These are phyloP conservation scores for Acronicta psi DNA, from an alignment of 2,888 invertebrate genomes.

Conservation along the genomic window DNA sequence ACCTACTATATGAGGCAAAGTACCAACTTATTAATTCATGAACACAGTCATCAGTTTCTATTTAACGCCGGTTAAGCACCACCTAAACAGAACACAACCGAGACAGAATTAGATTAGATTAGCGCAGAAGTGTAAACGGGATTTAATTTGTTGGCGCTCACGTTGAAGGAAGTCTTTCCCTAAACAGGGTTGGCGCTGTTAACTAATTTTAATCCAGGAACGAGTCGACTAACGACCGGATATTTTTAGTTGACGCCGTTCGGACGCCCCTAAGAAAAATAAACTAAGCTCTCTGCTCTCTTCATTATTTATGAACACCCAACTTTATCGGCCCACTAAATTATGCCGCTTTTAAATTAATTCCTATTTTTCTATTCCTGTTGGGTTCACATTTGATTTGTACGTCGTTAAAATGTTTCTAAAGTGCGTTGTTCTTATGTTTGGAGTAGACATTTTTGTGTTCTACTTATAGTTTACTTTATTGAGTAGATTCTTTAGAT, in stretches of 20 bases:
- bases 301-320: constrained; percentile 79
- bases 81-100: constrained; percentile 34
- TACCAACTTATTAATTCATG: neutral
- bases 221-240: constrained; percentile 75
- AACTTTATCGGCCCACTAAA: constrained; percentile 73
- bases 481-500: constrained; percentile 1
- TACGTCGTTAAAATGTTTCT: constrained; percentile 47
- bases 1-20: no score
- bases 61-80: constrained; percentile 13
- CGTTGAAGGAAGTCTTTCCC: constrained; percentile 65
- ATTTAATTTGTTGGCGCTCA: constrained; percentile 56
- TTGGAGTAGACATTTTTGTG: constrained; percentile 30
- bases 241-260: constrained; percentile 82
- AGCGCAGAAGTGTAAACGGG: constrained; percentile 54
- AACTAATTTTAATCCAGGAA: constrained; percentile 81
- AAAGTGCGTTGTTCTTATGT: constrained; percentile 31
- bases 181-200: constrained; percentile 66
- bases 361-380: constrained; percentile 61
- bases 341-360: constrained; percentile 69
- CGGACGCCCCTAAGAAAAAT: constrained; percentile 77
- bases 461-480: constrained; percentile 25
- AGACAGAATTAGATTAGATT: constrained; percentile 52
- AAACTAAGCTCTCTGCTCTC: constrained; percentile 67
- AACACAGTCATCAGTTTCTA: constrained; percentile 9
- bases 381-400: constrained; percentile 54